phyloP scores from a whole-genome alignment of 2,797 vertebrate species.

The Gymnoscopelus braueri region DNA sequence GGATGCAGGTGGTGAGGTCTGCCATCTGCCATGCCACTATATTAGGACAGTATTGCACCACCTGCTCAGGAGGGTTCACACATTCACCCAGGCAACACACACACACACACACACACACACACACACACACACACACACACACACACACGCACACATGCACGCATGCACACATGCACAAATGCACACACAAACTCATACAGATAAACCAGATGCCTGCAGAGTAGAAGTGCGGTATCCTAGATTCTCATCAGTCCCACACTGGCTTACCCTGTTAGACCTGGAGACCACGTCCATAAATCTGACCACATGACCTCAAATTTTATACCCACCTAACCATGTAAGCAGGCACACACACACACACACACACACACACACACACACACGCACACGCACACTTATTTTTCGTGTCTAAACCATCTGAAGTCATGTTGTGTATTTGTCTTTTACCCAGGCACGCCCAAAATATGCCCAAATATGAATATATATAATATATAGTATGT shows the following conservation, averaged over 20 bases:
- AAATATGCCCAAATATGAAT: too few species aligned
- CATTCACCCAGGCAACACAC: background rate
- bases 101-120: background rate
- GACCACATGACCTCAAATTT: slow-evolving; percentile 47
- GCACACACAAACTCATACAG: slow-evolving; percentile 32
- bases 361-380: background rate
- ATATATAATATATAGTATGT: too few species aligned
- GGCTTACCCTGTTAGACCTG: slow-evolving; percentile 48
- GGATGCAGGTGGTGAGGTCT: slow-evolving; percentile 68
- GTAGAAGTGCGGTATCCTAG: slow-evolving; percentile 29
- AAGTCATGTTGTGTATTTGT: too few species aligned
- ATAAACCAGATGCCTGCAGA: slow-evolving; percentile 41
- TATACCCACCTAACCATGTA: background rate
- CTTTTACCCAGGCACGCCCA: too few species aligned
- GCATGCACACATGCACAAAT: background rate
- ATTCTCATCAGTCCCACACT: slow-evolving; percentile 35
- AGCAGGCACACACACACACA: background rate
- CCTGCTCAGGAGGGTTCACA: slow-evolving; percentile 54
- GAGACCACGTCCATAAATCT: slow-evolving; percentile 61
- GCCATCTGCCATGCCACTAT: slow-evolving; percentile 62
- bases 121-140: slow-evolving; percentile 7
- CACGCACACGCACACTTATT: background rate
- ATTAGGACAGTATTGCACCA: slow-evolving; percentile 65
- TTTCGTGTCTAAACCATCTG: too few species aligned
- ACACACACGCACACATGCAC: slow-evolving; percentile 9